Percentiles rank a stretch among this genome's conserved stretches.
Conservation (phyloP, 2,797 vertebrate genomes). For the Danio albolineatus region DNA sequence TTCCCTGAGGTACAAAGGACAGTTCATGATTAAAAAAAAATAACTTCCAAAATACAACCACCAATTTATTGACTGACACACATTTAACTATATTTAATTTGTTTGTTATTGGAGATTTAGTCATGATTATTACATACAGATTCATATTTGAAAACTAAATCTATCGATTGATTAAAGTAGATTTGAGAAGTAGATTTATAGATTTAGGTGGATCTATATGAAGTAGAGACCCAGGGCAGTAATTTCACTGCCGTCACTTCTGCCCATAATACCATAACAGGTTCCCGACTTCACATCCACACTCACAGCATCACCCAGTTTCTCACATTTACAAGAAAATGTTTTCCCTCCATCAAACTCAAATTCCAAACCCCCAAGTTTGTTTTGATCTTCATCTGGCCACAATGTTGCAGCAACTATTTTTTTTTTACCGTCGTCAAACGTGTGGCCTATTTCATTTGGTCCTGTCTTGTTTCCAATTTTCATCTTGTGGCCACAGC, state of each 20-base stretch:
- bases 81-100: no score
- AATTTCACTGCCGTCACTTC: rapidly evolving
- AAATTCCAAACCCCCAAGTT: background rate
- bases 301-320: rapidly evolving
- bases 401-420: background rate
- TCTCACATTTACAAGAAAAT: background rate
- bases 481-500: no score
- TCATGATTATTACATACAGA: no score
- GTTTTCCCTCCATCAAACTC: background rate
- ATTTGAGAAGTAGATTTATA: background rate
- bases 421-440: background rate
- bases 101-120: no score
- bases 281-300: background rate
- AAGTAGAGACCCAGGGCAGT: background rate
- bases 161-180: no score
- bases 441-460: rapidly evolving
- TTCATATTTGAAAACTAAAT: no score
- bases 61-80: no score
- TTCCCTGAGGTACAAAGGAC: no score
- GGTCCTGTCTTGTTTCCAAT: rapidly evolving
- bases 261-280: background rate
- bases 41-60: no score
- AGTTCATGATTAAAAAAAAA: no score
- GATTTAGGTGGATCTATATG: background rate
- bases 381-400: background rate